A percentile compares a stretch with the other conserved stretches of the same genome.
Evolutionary conservation across 2,888 invertebrate species (phyloP).

Genomic region (Brenthis ino): DNA sequence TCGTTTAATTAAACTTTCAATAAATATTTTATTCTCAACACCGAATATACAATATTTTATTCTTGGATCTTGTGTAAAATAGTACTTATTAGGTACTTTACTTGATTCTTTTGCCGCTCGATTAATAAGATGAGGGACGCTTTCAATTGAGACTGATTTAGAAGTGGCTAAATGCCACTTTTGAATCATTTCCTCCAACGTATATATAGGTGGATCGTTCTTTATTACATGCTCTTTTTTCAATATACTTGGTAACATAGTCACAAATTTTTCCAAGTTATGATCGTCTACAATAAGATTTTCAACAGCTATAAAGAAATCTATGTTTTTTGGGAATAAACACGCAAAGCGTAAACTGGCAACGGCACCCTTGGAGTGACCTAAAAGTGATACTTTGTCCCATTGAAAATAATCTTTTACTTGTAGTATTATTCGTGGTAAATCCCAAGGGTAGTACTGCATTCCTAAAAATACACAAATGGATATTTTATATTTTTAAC

Average conservation of each 20-base stretch:
- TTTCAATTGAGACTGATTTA: slow-evolving; percentile 81
- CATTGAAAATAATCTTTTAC: slow-evolving; percentile 85
- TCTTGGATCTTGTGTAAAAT: slow-evolving; percentile 85
- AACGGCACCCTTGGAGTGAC: slow-evolving; percentile 87
- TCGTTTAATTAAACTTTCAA: slow-evolving; percentile 78
- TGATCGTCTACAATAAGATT: slow-evolving; percentile 66
- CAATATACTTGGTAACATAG: slow-evolving; percentile 52
- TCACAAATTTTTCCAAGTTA: slow-evolving; percentile 65
- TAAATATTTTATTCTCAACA: slow-evolving; percentile 78
- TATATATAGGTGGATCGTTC: slow-evolving; percentile 29
- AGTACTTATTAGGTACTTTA: slow-evolving; percentile 82
- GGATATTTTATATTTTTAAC: too few relatives aligned
- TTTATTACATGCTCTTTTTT: too few relatives aligned
- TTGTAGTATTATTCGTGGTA: slow-evolving; percentile 73
- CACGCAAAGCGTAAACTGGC: slow-evolving; percentile 83
- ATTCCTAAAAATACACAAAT: slow-evolving; percentile 52
- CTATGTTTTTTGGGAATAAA: slow-evolving; percentile 83
- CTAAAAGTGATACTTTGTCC: slow-evolving; percentile 85
- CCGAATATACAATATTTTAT: slow-evolving; percentile 79
- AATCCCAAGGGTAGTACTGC: slow-evolving; percentile 71
- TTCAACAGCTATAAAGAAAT: slow-evolving; percentile 83
- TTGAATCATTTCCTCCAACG: slow-evolving; percentile 82
- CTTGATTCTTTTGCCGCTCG: slow-evolving; percentile 81
- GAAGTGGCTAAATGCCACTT: slow-evolving; percentile 79
- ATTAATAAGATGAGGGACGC: slow-evolving; percentile 77